Percentiles rank a stretch among this genome's conserved stretches.
Conservation (phyloP, 2,113 vertebrate species). For the Anthoscopus minutus region DNA sequence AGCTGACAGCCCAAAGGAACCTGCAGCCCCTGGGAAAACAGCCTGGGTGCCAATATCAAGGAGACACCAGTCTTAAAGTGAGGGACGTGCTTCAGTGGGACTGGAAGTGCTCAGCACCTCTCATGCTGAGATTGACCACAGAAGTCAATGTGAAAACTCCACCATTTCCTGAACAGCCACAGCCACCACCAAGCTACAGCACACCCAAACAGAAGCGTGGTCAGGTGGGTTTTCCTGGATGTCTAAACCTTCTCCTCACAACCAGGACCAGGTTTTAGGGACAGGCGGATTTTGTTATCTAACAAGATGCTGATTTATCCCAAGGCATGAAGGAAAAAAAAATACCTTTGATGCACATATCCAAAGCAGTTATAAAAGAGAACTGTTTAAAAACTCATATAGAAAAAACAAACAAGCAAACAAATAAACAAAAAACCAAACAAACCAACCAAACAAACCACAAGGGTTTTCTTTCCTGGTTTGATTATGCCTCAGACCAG, state of each 20-base stretch:
- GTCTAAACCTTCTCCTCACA: neutral
- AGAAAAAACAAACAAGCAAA: neutral
- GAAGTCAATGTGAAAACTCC: neutral
- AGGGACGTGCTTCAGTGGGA: rapidly evolving
- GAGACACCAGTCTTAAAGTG: rapidly evolving
- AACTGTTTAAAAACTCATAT: neutral
- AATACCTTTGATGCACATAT: neutral
- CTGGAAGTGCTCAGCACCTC: neutral
- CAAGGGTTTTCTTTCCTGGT: neutral
- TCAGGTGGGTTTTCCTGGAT: neutral
- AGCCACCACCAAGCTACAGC: neutral
- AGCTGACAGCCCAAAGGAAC: neutral
- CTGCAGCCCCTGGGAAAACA: slow-evolving; percentile 14
- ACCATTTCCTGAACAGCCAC: neutral
- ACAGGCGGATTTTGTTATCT: neutral
- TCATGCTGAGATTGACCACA: neutral
- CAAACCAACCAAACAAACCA: neutral
- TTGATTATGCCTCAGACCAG: neutral
- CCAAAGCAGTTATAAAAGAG: neutral
- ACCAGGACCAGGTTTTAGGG: neutral
- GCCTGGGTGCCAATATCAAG: neutral
- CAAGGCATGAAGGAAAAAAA: neutral
- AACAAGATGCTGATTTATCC: neutral
- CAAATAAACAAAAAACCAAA: neutral
- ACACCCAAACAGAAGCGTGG: neutral